Conservation (phyloP, 2,888 invertebrate genomes). For the Epiblema foenella region DNA sequence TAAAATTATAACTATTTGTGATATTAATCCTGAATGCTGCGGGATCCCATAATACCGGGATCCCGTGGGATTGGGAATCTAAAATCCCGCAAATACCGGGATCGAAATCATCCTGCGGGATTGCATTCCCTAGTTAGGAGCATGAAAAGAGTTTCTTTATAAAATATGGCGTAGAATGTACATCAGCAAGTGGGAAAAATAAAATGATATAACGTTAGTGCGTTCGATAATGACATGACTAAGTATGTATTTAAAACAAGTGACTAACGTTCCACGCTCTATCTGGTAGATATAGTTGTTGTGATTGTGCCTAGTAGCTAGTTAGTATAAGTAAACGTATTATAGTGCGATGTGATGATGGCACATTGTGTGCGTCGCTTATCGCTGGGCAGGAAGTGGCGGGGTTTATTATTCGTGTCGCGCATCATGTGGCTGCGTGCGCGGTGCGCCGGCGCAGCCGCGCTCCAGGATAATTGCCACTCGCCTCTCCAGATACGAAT, state of each 20-base stretch:
- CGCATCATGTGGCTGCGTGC: slow-evolving; percentile 76
- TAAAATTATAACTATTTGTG: no score
- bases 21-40: no score
- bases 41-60: no score
- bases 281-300: slow-evolving; percentile 9
- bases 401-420: slow-evolving; percentile 84
- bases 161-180: not conserved
- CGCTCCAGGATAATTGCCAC: slow-evolving; percentile 73
- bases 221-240: slow-evolving; percentile 21
- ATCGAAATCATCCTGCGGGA: no score
- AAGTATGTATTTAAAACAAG: slow-evolving; percentile 31
- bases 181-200: not conserved
- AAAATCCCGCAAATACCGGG: no score
- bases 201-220: slow-evolving; percentile 10
- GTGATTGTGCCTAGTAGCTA: slow-evolving; percentile 19
- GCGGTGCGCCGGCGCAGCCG: slow-evolving; percentile 65
- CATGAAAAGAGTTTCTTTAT: slow-evolving; percentile 7
- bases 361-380: slow-evolving; percentile 69
- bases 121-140: no score
- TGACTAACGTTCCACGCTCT: slow-evolving; percentile 31
- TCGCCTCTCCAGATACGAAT: slow-evolving; percentile 56
- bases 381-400: slow-evolving; percentile 82
- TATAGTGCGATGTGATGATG: slow-evolving; percentile 34
- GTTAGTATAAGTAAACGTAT: slow-evolving; percentile 24
- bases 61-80: no score